Base-by-base conservation (phyloP, 2,888 invertebrate species). In the Lithophane ornitopus region DNA sequence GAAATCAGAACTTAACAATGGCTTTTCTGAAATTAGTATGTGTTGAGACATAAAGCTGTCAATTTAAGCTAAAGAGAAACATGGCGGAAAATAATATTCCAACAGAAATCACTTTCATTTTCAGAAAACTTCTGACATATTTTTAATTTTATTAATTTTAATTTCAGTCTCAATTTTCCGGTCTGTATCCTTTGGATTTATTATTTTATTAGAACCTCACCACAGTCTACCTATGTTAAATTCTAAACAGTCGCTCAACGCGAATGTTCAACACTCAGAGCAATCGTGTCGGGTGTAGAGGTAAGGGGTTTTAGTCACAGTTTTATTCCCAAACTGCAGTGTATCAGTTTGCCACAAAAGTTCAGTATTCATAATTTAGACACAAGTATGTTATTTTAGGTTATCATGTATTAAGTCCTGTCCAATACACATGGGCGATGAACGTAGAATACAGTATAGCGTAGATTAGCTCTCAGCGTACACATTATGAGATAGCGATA, bases 141-240 rank as follows among this genome's bases (percentile, higher is more conserved):
- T 80, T 84, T 54, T n/a, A 61, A 65, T 61, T 49, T 41, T 14
- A 22, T 69, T 62, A 59, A 65, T 77, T 67, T 26, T 70, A 28
- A 9, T 39, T 46, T 73, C 85, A 69, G 56, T 41, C 34, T 46
- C 11, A 56, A 80, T 82, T 80, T 84, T 41, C 70, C 59, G 72
- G 63, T 16, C 16, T 54, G 72, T 11, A 19, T 65, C 41, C 22
- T n/a, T 59, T 54, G 19, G 28, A 79, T 82, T 74, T 78, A 69
- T 74, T 22, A 82, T 75, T 84, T 74, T 63, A 69, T 63, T 49
- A 66, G 61, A 34, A 34, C 26, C 4, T 39, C 34, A 19, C 34
- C 56, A 74, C 46, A 46, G 74, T 4, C 34, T 73, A 34, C 8
- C 19, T 26, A 26, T 4, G 7, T 16, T 56, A 16, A 16, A 44